Conservation (phyloP, 2,888 invertebrate species). For the Mythimna loreyi region DNA sequence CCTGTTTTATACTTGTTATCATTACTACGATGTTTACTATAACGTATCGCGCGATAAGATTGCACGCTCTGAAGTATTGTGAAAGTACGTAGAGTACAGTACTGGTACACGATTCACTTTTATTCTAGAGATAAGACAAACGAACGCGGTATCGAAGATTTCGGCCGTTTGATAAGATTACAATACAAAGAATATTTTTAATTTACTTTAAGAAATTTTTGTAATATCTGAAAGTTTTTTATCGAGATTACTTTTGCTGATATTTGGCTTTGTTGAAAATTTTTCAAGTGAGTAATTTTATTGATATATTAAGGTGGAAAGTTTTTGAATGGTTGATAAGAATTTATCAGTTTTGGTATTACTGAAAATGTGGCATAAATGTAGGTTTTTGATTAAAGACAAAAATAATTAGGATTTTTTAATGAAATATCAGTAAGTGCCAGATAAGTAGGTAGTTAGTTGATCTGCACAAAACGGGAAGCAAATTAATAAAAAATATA, state of each 20-base stretch:
- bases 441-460: too few relatives aligned
- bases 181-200: neutral
- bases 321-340: conserved; percentile 19
- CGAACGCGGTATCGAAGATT: conserved; percentile 43
- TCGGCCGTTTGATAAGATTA: conserved; percentile 57
- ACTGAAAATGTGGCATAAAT: too few relatives aligned
- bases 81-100: conserved; percentile 57
- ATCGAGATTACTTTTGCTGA: conserved; percentile 13
- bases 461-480: neutral
- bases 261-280: conserved; percentile 19
- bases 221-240: conserved; percentile 14
- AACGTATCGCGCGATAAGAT: conserved; percentile 59
- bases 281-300: conserved; percentile 6
- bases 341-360: too few relatives aligned
- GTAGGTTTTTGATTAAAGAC: too few relatives aligned
- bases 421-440: too few relatives aligned
- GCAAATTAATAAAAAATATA: neutral
- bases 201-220: conserved; percentile 32
- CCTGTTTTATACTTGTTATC: conserved; percentile 65
- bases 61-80: conserved; percentile 59
- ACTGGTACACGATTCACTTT: conserved; percentile 63
- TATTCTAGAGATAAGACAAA: conserved; percentile 47
- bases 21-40: conserved; percentile 86
- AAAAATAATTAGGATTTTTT: too few relatives aligned
- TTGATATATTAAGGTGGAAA: neutral